Conservation (phyloP, 2,888 invertebrate genomes). For the Amiota minor region DNA sequence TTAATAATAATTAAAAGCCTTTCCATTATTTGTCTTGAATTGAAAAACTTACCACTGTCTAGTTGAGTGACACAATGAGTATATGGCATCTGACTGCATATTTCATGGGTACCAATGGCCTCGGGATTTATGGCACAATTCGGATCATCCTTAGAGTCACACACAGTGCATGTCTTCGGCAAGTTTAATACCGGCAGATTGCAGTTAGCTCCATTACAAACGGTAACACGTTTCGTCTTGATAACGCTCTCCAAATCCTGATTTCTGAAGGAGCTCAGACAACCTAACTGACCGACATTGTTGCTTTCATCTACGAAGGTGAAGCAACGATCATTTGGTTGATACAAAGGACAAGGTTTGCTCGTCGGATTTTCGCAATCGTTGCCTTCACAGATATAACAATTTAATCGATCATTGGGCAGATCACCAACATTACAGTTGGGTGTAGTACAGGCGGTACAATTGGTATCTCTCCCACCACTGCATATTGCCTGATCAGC, state of each 20-base stretch:
- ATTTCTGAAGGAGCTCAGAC: constrained; percentile 63
- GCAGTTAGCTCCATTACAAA: constrained; percentile 64
- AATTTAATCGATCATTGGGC: constrained; percentile 60
- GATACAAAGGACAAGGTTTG: constrained; percentile 56
- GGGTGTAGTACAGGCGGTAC: constrained; percentile 53
- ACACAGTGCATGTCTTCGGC: constrained; percentile 56
- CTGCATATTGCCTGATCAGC: constrained; percentile 56
- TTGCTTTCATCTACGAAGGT: constrained; percentile 56
- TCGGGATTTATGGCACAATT: constrained; percentile 59
- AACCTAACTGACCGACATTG: constrained; percentile 61
- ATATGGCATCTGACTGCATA: constrained; percentile 61
- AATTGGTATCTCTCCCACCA: constrained; percentile 46
- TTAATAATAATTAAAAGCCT: background rate
- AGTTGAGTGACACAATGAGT: constrained; percentile 61
- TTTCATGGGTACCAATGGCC: constrained; percentile 48
- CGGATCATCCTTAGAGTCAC: constrained; percentile 58
- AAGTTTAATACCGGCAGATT: constrained; percentile 53
- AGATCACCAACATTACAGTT: constrained; percentile 58
- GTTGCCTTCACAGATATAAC: constrained; percentile 55
- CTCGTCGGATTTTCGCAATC: constrained; percentile 57
- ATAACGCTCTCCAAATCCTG: constrained; percentile 60
- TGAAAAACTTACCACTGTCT: constrained; percentile 41
- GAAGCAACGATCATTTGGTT: constrained; percentile 63
- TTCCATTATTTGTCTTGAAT: background rate
- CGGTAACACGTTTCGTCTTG: constrained; percentile 61